Evolutionary conservation across 2,888 invertebrate species (phyloP).

Genomic region (Nomada flava): DNA sequence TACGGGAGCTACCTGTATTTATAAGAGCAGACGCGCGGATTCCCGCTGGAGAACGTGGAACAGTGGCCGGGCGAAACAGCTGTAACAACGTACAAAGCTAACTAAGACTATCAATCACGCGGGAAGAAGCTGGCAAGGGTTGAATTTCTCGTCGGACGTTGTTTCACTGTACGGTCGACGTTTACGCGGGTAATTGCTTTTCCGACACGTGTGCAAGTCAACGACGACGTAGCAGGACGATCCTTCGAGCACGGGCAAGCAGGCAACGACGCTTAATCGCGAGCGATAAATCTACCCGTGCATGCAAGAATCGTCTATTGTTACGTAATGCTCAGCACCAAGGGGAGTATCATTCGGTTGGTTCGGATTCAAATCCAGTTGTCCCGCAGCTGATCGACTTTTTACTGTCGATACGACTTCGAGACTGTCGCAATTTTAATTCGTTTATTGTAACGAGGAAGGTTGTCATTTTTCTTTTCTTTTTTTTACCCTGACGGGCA

Average conservation of each 20-base stretch:
- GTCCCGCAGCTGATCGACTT: not conserved
- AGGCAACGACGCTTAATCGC: slow-evolving; percentile 27
- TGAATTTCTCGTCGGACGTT: slow-evolving; percentile 29
- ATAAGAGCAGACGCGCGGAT: slow-evolving; percentile 10
- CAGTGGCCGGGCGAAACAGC: slow-evolving; percentile 31
- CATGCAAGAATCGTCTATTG: slow-evolving; percentile 24
- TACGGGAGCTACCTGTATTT: slow-evolving; percentile 36
- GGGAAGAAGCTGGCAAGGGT: slow-evolving; percentile 46
- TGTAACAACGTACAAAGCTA: slow-evolving; percentile 17
- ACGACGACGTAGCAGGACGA: slow-evolving; percentile 34
- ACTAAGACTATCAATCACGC: slow-evolving; percentile 56
- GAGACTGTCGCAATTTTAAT: slow-evolving; percentile 6
- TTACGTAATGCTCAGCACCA: slow-evolving; percentile 24
- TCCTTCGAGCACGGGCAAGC: slow-evolving; percentile 46
- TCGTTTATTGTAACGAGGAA: not conserved
- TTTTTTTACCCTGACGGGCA: not conserved
- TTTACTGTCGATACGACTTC: not conserved
- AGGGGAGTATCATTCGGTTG: slow-evolving; percentile 3
- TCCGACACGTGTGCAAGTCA: slow-evolving; percentile 44
- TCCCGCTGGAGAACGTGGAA: not conserved
- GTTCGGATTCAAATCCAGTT: slow-evolving; percentile 6
- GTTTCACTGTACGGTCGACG: slow-evolving; percentile 38
- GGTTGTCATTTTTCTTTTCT: too few species aligned
- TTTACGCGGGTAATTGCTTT: slow-evolving; percentile 68
- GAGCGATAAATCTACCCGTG: slow-evolving; percentile 45